These are phyloP conservation scores for Pantherophis alleghaniensis DNA, from an alignment of 2,797 vertebrate species.

Conservation along the genomic window DNA sequence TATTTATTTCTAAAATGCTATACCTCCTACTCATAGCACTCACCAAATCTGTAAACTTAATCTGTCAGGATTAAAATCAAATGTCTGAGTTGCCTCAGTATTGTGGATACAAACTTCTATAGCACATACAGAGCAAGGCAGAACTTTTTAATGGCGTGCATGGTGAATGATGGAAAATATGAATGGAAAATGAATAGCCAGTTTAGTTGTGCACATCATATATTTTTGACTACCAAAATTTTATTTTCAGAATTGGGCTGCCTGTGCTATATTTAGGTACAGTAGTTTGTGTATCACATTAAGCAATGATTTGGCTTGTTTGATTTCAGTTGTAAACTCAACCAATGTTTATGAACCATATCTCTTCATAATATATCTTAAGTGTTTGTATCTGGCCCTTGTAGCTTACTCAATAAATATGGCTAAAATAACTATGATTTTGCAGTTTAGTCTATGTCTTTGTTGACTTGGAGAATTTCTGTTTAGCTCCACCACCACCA, in stretches of 20 bases:
- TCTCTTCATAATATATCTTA: not conserved
- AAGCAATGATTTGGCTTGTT: not conserved
- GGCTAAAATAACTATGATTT: not conserved
- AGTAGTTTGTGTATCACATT: not conserved
- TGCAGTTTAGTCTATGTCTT: not conserved
- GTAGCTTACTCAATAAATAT: not conserved
- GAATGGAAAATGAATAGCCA: not conserved
- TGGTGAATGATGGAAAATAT: not conserved
- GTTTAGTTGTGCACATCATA: not conserved
- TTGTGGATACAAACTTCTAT: not conserved
- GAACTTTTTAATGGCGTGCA: not conserved
- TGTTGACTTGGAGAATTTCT: slow-evolving; percentile 31
- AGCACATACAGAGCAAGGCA: not conserved
- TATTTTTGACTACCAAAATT: not conserved
- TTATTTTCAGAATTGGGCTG: not conserved
- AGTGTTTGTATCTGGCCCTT: not conserved
- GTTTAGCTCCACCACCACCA: slow-evolving; percentile 83
- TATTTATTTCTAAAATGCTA: not conserved
- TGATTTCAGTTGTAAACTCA: not conserved
- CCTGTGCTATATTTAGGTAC: not conserved
- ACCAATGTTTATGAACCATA: not conserved
- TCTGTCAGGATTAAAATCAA: not conserved
- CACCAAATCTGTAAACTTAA: not conserved
- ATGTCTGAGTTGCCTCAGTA: not conserved
- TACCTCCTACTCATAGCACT: not conserved